These are phyloP conservation scores for Cloeon dipterum DNA, from an alignment of 2,888 invertebrate genomes.

Conservation along the genomic window DNA sequence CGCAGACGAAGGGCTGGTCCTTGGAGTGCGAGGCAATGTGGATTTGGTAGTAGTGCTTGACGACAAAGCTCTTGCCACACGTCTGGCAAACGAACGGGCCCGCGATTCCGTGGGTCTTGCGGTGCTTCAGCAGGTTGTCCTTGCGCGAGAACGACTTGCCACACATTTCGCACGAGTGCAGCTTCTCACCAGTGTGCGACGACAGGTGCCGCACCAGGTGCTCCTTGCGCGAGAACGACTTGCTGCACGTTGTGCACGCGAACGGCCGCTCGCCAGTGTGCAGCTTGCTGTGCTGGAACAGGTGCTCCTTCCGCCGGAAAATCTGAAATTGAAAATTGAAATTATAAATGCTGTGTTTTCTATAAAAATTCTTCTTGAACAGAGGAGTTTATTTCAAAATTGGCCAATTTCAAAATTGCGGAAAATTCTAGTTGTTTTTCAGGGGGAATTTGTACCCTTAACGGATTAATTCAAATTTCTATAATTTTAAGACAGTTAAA, in stretches of 20 bases:
- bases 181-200: conserved; percentile 41
- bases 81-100: conserved; percentile 36
- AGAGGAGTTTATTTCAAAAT: too few relatives aligned
- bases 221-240: conserved; percentile 43
- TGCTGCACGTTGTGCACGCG: conserved; percentile 36
- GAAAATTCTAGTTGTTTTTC: too few relatives aligned
- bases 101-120: conserved; percentile 30
- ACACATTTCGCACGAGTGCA: conserved; percentile 36
- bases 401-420: too few relatives aligned
- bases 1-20: conserved; percentile 5
- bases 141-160: conserved; percentile 29
- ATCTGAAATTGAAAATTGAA: too few relatives aligned
- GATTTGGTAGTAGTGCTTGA: conserved; percentile 38
- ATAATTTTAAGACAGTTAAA: too few relatives aligned
- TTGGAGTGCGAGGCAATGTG: conserved; percentile 20
- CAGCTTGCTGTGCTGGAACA: conserved; percentile 18
- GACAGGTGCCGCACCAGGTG: conserved; percentile 35
- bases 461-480: too few relatives aligned
- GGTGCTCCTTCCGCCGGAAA: conserved; percentile 43
- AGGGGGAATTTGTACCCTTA: too few relatives aligned
- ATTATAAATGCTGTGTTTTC: too few relatives aligned
- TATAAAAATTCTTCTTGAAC: too few relatives aligned
- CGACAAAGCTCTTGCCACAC: conserved; percentile 25
- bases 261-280: conserved; percentile 29
- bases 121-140: conserved; percentile 33